Evolutionary conservation across 2,797 vertebrate genomes (phyloP).

Genomic region (Pelodytes ibericus): DNA sequence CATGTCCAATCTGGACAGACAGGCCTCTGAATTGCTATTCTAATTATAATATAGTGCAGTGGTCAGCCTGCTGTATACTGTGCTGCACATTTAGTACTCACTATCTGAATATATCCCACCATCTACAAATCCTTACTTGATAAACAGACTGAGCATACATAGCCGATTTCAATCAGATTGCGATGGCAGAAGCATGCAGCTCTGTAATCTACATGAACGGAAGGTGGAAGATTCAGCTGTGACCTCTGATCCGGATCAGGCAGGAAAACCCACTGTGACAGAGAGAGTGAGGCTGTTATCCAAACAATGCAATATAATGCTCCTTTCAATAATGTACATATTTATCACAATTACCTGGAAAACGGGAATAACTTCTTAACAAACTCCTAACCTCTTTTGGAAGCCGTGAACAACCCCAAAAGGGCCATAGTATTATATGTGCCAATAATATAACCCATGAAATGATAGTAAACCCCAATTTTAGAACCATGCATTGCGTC

Average conservation of each 20-base stretch:
- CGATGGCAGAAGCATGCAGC: slow-evolving; percentile 97
- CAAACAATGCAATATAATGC: neutral
- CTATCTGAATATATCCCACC: too few species aligned
- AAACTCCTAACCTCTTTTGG: too few species aligned
- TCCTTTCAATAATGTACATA: neutral
- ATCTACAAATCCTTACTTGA: slow-evolving; percentile 85
- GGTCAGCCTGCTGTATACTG: too few species aligned
- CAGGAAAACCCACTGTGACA: slow-evolving; percentile 91
- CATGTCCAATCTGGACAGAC: too few species aligned
- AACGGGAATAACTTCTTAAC: neutral
- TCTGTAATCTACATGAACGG: slow-evolving; percentile 92
- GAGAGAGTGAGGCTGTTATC: neutral
- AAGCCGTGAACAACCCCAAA: too few species aligned
- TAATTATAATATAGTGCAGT: too few species aligned
- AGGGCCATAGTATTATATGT: too few species aligned
- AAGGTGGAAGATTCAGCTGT: slow-evolving; percentile 88
- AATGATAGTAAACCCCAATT: too few species aligned
- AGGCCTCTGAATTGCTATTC: too few species aligned
- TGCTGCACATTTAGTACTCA: too few species aligned
- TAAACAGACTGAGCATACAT: slow-evolving; percentile 95
- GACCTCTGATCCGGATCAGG: slow-evolving; percentile 91
- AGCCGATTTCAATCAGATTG: slow-evolving; percentile 95
- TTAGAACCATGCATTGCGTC: too few species aligned
- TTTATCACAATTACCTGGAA: neutral
- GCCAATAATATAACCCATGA: too few species aligned